A percentile compares a stretch with the other conserved stretches of the same genome.
phyloP scores from a whole-genome alignment of 2,113 vertebrate species.

The Panthera uncia region DNA sequence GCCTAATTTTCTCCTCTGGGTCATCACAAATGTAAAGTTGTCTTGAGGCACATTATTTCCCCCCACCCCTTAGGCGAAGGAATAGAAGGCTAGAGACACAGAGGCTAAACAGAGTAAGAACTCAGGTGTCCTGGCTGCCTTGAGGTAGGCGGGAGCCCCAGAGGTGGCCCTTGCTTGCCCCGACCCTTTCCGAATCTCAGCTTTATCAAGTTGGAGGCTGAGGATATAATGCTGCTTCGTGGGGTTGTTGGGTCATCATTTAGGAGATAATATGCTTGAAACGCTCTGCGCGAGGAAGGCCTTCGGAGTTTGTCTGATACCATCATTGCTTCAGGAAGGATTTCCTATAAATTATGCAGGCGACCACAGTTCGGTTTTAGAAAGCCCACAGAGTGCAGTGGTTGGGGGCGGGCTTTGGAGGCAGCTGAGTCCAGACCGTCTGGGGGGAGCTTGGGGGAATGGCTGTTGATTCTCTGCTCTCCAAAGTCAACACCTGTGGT shows the following conservation, averaged over 20 bases:
- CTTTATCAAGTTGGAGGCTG: background rate
- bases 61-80: background rate
- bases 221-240: accelerated
- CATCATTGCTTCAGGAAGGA: background rate
- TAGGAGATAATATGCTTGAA: accelerated
- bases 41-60: background rate
- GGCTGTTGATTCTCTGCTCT: background rate
- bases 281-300: background rate
- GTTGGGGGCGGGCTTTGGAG: background rate
- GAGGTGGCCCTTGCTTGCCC: too few species aligned
- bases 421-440: background rate
- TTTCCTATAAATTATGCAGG: background rate
- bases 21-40: too few species aligned
- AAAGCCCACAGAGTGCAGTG: background rate
- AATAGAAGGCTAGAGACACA: background rate
- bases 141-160: accelerated
- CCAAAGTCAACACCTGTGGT: background rate
- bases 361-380: background rate
- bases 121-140: too few species aligned
- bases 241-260: background rate
- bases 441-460: background rate
- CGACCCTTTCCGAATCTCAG: too few species aligned
- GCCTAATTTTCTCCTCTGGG: background rate
- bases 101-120: background rate
- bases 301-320: background rate